A percentile compares a stretch with the other conserved stretches of the same genome.
Conservation (phyloP, 2,888 invertebrate genomes). For the Drosophila koepferae region DNA sequence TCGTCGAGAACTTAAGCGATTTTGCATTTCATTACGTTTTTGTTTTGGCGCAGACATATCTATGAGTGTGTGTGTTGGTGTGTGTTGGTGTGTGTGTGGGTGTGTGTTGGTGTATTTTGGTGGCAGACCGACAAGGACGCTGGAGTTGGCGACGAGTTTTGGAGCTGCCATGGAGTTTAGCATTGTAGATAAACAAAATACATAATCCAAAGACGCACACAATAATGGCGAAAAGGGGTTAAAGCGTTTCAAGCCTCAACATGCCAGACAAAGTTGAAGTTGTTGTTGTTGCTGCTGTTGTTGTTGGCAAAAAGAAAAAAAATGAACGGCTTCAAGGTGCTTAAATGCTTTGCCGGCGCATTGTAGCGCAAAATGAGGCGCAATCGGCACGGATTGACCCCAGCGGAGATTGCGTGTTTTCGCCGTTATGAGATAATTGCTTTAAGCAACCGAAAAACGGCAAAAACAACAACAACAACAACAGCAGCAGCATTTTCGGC, state of each 20-base stretch:
- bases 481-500: conserved; percentile 4
- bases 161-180: conserved; percentile 46
- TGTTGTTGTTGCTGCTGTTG: too few relatives aligned
- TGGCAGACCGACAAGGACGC: conserved; percentile 30
- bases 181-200: conserved; percentile 77
- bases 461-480: conserved; percentile 8
- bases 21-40: conserved; percentile 79
- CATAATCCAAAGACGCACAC: conserved; percentile 70
- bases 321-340: conserved; percentile 52
- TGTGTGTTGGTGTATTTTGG: conserved; percentile 33
- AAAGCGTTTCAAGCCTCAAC: conserved; percentile 39
- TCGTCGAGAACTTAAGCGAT: conserved; percentile 73
- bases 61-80: conserved; percentile 2
- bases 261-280: conserved; percentile 32
- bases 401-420: conserved; percentile 60
- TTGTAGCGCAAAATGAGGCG: conserved; percentile 77
- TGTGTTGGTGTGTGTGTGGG: conserved; percentile 9
- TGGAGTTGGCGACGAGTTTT: conserved; percentile 32
- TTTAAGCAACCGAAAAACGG: conserved; percentile 53
- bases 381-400: conserved; percentile 74
- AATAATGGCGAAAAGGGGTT: conserved; percentile 68
- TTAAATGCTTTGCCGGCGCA: conserved; percentile 77
- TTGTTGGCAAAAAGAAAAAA: conserved; percentile 19
- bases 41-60: conserved; percentile 46
- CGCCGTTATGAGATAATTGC: conserved; percentile 70